Base-by-base conservation (phyloP, 2,888 invertebrate genomes). In the Cotesia congregata region DNA sequence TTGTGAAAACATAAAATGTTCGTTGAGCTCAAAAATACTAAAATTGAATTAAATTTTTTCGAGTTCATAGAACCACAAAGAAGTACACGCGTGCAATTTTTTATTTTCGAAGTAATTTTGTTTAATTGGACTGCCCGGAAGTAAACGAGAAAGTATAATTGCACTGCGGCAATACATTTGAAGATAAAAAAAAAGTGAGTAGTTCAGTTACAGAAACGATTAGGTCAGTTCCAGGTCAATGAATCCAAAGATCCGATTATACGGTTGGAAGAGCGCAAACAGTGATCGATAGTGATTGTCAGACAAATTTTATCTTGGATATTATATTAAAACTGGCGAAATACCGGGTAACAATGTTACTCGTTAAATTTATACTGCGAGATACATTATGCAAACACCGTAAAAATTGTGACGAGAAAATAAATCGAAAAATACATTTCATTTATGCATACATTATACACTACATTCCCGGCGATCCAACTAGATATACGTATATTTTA, bases 221-320 rank as follows among this genome's bases (percentile, higher is more conserved):
- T 40, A 30, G 70, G 59, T 74, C 59, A 76, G 76, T 72, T 74
- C 65, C 70, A 73, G 78, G 77, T 78, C 77, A 77, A 80, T 79
- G 67, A 67, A 76, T 72, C 67, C 68, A 68, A 72, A 67, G 61
- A 72, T 76, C 64, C 72, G 72, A 72, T 76, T 76, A 76, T 76
- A 41, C 72, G 76, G 72, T 72, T 50, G 68, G 39, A 68, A 62
- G 76, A 60, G 61, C 68, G 72, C 76, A 38, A 74, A 74, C 65
- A 65, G 65, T 65, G 65, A 65, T 65, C 65, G 65, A 65, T 65
- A 65, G 38, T 12, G 30, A 65, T 65, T 38, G 30, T 30, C 30
- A 30, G 30, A 50, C 12, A 30, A 65, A 65, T 65, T 65, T 65
- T 65, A 20, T 30, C 65, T 50, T 50, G 50, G 3, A 38, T 65